Percentiles rank a stretch among this genome's conserved stretches.
Evolutionary conservation across 2,888 invertebrate genomes (phyloP).

Genomic region (Melinopterus prodromus): DNA sequence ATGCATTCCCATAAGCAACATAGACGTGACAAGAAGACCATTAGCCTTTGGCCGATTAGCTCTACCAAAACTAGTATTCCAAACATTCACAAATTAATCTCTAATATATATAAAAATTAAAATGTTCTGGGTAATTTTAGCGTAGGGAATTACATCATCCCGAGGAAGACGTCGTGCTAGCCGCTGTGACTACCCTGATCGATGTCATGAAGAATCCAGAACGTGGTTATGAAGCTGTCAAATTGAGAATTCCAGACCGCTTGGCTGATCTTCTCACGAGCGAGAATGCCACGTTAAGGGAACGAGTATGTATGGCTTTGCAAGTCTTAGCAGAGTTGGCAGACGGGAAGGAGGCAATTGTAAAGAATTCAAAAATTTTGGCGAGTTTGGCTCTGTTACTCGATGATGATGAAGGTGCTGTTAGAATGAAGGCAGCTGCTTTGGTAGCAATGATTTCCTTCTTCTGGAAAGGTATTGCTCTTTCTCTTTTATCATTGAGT

Average conservation of each 20-base stretch:
- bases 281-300: conserved; percentile 55
- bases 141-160: conserved; percentile 57
- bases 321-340: conserved; percentile 55
- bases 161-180: conserved; percentile 53
- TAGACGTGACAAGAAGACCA: conserved; percentile 59
- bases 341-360: conserved; percentile 58
- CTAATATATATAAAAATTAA: background rate
- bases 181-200: conserved; percentile 59
- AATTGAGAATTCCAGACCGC: conserved; percentile 57
- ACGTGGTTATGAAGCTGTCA: conserved; percentile 58
- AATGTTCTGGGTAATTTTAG: conserved; percentile 49
- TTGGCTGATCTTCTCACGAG: conserved; percentile 54
- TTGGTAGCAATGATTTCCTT: conserved; percentile 57
- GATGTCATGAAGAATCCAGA: conserved; percentile 62
- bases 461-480: conserved; percentile 48
- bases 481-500: conserved; percentile 41
- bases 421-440: conserved; percentile 57
- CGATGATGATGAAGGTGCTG: conserved; percentile 52
- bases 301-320: conserved; percentile 57
- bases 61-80: conserved; percentile 58
- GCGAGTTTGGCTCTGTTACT: conserved; percentile 53
- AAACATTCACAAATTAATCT: background rate
- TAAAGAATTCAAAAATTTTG: conserved; percentile 53
- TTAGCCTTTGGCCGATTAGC: conserved; percentile 60
- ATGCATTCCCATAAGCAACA: conserved; percentile 56